Evolutionary conservation across 1,140 invertebrate genomes (phyloP).

Genomic region (Sarcophaga peregrina): DNA sequence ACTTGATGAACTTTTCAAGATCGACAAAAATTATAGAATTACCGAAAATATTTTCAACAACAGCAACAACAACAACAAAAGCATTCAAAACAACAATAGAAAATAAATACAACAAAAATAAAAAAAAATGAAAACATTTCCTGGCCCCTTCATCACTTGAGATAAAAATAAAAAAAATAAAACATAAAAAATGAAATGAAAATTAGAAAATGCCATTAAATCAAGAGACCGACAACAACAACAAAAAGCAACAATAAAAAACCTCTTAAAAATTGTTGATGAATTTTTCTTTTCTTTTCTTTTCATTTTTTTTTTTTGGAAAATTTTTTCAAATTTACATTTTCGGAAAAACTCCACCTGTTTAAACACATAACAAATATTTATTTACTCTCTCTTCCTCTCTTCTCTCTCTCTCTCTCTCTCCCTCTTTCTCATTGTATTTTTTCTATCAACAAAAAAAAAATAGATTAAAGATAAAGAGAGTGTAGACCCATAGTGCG

Average conservation of each 20-base stretch:
- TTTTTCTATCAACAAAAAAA: too few relatives aligned
- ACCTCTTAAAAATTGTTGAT: too few relatives aligned
- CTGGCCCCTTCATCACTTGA: not conserved
- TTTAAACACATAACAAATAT: constrained; percentile 35
- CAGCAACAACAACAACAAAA: too few relatives aligned
- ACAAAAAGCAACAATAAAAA: not conserved
- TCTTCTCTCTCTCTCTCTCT: not conserved
- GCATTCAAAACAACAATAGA: not conserved
- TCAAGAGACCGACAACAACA: not conserved
- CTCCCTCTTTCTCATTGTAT: not conserved
- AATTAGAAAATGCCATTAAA: constrained; percentile 19
- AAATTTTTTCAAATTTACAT: not conserved
- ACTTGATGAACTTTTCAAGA: not conserved
- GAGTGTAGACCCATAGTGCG: too few relatives aligned
- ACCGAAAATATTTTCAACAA: too few relatives aligned
- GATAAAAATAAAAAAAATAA: too few relatives aligned
- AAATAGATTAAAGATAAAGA: too few relatives aligned
- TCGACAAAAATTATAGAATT: not conserved
- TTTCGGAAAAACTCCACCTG: constrained; percentile 36
- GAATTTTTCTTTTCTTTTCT: too few relatives aligned
- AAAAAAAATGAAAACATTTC: constrained; percentile 16
- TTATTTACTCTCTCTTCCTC: not conserved
- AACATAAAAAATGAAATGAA: not conserved
- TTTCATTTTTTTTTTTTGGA: too few relatives aligned
- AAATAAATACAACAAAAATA: not conserved